Conservation (phyloP, 2,113 vertebrate species). For the Anhinga rufa region DNA sequence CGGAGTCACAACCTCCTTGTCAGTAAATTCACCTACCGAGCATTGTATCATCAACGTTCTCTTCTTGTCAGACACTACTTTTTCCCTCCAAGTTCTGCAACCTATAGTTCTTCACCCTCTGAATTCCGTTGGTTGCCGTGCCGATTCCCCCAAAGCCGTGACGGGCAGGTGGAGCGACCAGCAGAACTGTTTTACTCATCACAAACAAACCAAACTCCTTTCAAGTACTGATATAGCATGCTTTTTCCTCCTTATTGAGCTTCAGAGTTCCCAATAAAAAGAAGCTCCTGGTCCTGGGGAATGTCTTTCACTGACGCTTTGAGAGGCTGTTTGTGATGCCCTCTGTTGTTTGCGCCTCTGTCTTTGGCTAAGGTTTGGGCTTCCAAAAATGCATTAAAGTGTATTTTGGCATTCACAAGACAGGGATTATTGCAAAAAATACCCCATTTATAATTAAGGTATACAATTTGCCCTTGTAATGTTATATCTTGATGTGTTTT, state of each 20-base stretch:
- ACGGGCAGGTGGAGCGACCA: not conserved
- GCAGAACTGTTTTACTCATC: not conserved
- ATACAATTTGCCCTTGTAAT: not conserved
- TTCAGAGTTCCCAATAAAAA: not conserved
- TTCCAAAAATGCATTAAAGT: not conserved
- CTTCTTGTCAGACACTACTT: not conserved
- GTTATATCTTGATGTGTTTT: not conserved
- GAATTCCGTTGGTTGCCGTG: not conserved
- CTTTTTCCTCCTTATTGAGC: not conserved
- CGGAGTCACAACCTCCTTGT: not conserved
- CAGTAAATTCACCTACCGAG: not conserved
- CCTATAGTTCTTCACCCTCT: accelerated
- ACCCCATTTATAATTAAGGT: not conserved
- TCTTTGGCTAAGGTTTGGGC: not conserved
- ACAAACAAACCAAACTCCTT: not conserved
- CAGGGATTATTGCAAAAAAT: not conserved
- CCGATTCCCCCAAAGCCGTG: not conserved
- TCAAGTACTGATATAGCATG: too few species aligned
- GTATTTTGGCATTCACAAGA: not conserved
- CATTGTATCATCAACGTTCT: not conserved
- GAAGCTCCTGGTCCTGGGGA: not conserved
- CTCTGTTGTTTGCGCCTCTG: not conserved
- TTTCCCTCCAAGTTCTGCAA: not conserved
- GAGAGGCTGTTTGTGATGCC: not conserved
- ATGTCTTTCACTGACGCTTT: not conserved